Evolutionary conservation across 2,888 invertebrate species (phyloP).

Genomic region (Drosophila subsilvestris): DNA sequence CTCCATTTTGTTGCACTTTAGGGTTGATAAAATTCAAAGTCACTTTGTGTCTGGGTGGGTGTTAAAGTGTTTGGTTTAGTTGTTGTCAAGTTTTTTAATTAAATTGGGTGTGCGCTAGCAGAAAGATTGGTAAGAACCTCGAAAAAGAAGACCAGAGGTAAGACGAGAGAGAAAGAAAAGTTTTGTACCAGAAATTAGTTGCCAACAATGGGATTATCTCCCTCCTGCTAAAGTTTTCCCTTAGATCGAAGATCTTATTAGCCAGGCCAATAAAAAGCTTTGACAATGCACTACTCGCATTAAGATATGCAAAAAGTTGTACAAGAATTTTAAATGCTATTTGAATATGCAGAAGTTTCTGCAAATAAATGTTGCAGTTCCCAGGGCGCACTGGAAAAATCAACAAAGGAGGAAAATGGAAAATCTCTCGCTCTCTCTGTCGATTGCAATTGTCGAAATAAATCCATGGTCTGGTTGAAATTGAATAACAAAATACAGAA

Average conservation of each 20-base stretch:
- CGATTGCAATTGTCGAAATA: constrained; percentile 34
- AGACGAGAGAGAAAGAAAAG: constrained; percentile 12
- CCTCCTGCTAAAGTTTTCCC: constrained; percentile 16
- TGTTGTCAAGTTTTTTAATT: constrained; percentile 49
- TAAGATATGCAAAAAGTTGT: constrained; percentile 2
- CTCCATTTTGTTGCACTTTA: constrained; percentile 12
- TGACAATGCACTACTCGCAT: neutral
- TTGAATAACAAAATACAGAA: constrained; percentile 41
- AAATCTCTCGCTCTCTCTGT: constrained; percentile 20
- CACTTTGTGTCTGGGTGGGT: constrained; percentile 15
- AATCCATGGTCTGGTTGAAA: constrained; percentile 33
- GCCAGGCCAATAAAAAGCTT: constrained; percentile 32
- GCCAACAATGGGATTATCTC: constrained; percentile 43
- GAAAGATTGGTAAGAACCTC: neutral
- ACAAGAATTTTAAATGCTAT: constrained; percentile 21
- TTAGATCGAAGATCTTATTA: constrained; percentile 19
- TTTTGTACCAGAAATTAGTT: constrained; percentile 32
- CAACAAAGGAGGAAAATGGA: neutral
- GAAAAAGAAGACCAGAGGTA: constrained; percentile 9
- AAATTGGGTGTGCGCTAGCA: constrained; percentile 38
- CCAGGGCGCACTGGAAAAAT: constrained; percentile 8
- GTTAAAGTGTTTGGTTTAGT: constrained; percentile 18
- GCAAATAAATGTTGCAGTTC: constrained; percentile 29
- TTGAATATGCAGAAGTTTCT: constrained; percentile 23
- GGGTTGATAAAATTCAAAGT: constrained; percentile 38